Percentiles rank a stretch among this genome's conserved stretches.
These are phyloP conservation scores for Syrista parreyssii DNA, from an alignment of 2,888 invertebrate species.

Conservation along the genomic window DNA sequence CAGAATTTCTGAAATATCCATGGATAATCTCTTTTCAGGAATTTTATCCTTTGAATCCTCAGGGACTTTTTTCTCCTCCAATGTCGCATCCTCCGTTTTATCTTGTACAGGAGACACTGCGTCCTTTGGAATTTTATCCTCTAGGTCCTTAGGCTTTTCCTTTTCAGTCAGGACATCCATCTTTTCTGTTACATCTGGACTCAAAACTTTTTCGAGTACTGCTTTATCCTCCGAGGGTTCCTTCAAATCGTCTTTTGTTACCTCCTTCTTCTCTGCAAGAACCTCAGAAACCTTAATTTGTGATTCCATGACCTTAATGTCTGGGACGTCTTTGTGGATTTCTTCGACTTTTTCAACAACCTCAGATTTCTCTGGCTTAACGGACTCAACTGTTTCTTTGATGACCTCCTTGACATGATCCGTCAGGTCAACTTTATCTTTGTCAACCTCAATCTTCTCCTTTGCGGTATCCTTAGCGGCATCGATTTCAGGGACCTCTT, in stretches of 20 bases:
- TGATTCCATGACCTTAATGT: neutral
- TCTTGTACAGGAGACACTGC: neutral
- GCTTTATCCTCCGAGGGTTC: neutral
- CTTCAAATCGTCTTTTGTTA: slow-evolving; percentile 6
- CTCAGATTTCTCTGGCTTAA: neutral
- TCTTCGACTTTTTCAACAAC: neutral
- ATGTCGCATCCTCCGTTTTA: neutral
- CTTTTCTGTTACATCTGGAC: neutral
- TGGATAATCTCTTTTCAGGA: neutral
- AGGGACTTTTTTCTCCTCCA: neutral
- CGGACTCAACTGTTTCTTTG: slow-evolving; percentile 15
- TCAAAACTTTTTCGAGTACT: neutral
- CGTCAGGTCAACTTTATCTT: slow-evolving; percentile 14
- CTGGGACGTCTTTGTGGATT: neutral
- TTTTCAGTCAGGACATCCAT: neutral
- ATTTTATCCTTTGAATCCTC: neutral
- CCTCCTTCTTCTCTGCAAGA: neutral
- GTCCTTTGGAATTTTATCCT: neutral
- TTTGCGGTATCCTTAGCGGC: slow-evolving; percentile 22
- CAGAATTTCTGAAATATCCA: neutral
- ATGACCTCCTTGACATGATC: slow-evolving; percentile 13
- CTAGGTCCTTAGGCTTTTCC: neutral
- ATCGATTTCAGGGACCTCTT: neutral
- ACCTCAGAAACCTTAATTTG: neutral
- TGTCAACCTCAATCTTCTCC: slow-evolving; percentile 22